phyloP scores from a whole-genome alignment of 2,797 vertebrate genomes.

The Rhincodon typus region DNA sequence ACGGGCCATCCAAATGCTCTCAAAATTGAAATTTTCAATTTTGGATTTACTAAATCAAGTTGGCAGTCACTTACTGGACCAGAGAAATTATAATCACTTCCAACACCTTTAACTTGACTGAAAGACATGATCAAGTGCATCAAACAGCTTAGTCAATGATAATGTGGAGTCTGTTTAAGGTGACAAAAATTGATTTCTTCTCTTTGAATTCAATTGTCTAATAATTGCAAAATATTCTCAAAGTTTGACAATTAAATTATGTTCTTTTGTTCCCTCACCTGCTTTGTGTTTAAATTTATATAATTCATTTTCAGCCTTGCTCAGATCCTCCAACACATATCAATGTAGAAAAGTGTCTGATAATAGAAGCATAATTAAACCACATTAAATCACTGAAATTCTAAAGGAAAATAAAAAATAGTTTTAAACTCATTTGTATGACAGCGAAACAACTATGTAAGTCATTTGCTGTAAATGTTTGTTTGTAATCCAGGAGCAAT shows the following conservation, averaged over 20 bases:
- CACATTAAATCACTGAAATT: conserved; percentile 1
- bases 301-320: too few species aligned
- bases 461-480: background rate
- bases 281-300: conserved; percentile 27
- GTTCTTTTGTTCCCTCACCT: background rate
- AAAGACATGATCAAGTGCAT: background rate
- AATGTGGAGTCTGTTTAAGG: background rate
- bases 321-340: too few species aligned
- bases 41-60: background rate
- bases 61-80: background rate
- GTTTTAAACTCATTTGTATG: background rate
- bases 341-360: background rate
- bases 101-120: background rate
- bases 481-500: background rate
- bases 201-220: conserved; percentile 22
- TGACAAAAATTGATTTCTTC: conserved; percentile 8
- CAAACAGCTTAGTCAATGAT: background rate
- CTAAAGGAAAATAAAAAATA: background rate
- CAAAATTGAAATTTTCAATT: background rate
- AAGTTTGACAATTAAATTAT: conserved; percentile 26
- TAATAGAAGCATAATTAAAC: conserved; percentile 26
- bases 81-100: background rate
- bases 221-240: conserved; percentile 14
- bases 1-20: background rate
- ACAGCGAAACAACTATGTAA: background rate